A percentile compares a stretch with the other conserved stretches of the same genome.
Evolutionary conservation across 2,797 vertebrate genomes (phyloP).

Genomic region (Babyrousa celebensis): DNA sequence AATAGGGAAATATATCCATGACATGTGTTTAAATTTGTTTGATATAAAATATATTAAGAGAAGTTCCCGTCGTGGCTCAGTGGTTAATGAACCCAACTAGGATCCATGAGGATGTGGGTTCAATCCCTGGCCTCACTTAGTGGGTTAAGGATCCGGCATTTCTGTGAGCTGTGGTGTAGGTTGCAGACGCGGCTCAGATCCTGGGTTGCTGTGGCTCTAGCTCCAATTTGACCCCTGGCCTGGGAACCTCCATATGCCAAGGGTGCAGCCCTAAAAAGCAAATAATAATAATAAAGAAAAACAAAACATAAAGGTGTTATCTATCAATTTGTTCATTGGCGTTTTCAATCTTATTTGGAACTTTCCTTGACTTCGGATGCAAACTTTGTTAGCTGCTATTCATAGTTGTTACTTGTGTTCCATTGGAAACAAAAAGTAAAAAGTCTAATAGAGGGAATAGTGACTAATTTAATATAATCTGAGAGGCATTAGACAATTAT

Average conservation of each 20-base stretch:
- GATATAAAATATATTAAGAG: constrained; percentile 21
- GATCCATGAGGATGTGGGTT: too few relatives aligned
- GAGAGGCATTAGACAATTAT: constrained; percentile 9
- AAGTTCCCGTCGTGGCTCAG: too few relatives aligned
- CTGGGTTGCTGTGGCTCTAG: too few relatives aligned
- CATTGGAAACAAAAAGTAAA: constrained; percentile 37
- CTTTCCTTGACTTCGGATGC: background rate
- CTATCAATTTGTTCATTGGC: background rate
- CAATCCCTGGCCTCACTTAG: too few relatives aligned
- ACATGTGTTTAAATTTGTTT: constrained; percentile 37
- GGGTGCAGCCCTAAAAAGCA: too few relatives aligned
- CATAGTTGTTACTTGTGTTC: background rate
- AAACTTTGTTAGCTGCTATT: background rate
- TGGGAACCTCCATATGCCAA: too few relatives aligned
- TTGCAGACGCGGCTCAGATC: too few relatives aligned
- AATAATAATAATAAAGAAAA: too few relatives aligned
- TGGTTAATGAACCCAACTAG: too few relatives aligned
- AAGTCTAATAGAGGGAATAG: background rate
- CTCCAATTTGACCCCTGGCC: too few relatives aligned
- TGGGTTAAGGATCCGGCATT: too few relatives aligned
- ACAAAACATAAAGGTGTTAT: background rate
- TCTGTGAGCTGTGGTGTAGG: too few relatives aligned
- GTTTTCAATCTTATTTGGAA: background rate
- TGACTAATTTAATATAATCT: constrained; percentile 44
- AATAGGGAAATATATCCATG: background rate